Evolutionary conservation across 2,797 vertebrate species (phyloP).

Genomic region (Taenioides sp.): DNA sequence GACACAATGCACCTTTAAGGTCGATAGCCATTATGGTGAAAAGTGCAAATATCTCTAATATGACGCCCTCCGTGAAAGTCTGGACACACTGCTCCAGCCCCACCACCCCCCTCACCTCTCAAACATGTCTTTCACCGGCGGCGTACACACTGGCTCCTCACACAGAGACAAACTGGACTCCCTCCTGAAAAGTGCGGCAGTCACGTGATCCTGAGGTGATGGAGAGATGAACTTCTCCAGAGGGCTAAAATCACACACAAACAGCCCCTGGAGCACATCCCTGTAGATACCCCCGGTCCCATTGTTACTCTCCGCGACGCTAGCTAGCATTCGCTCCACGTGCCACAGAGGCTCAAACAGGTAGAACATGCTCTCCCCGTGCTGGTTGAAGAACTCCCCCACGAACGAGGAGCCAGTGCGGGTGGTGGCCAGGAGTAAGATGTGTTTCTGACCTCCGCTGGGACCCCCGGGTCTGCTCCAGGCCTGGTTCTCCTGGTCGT

Average conservation of each 20-base stretch:
- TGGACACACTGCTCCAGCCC: not conserved
- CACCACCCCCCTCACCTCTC: constrained; percentile 77
- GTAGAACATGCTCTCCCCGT: constrained; percentile 91
- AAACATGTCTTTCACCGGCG: constrained; percentile 85
- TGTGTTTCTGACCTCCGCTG: constrained; percentile 75
- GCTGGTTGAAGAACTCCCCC: constrained; percentile 98
- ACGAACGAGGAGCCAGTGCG: constrained; percentile 95
- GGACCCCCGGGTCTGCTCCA: constrained; percentile 4
- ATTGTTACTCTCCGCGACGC: constrained; percentile 77
- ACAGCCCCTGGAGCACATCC: constrained; percentile 87
- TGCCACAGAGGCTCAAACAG: constrained; percentile 98
- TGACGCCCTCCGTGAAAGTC: too few species aligned
- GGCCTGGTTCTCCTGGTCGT: constrained; percentile 32
- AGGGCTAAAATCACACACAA: constrained; percentile 88
- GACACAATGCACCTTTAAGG: too few species aligned
- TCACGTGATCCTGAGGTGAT: constrained; percentile 83
- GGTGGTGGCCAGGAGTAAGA: constrained; percentile 93
- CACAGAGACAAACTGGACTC: constrained; percentile 92
- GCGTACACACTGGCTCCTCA: constrained; percentile 87
- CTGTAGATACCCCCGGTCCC: constrained; percentile 83
- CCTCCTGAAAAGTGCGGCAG: constrained; percentile 86
- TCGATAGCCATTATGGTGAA: too few species aligned
- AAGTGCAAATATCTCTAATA: too few species aligned
- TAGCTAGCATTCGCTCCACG: constrained; percentile 83
- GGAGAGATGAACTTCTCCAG: constrained; percentile 92